Conservation (phyloP, 2,888 invertebrate genomes). For the Teleiodes luculella region DNA sequence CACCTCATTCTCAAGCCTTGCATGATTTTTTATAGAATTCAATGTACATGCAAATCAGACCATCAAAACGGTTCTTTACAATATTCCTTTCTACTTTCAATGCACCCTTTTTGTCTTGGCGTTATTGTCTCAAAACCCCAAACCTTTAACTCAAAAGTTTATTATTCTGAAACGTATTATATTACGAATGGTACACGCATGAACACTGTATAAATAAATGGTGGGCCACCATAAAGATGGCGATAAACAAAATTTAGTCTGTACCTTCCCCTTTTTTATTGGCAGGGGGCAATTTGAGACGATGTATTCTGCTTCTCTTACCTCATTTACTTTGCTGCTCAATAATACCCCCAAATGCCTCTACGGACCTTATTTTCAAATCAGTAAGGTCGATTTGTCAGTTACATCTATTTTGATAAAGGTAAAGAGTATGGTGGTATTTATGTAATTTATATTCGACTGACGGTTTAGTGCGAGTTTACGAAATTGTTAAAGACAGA, state of each 20-base stretch:
- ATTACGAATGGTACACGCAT: constrained; percentile 67
- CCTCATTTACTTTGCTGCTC: constrained; percentile 29
- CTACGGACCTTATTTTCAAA: constrained; percentile 23
- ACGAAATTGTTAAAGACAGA: constrained; percentile 78
- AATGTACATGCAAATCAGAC: constrained; percentile 3
- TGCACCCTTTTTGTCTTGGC: not conserved
- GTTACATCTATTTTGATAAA: constrained; percentile 17
- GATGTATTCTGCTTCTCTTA: constrained; percentile 65
- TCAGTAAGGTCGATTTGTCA: constrained; percentile 15
- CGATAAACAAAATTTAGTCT: constrained; percentile 76
- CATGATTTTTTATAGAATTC: not conserved
- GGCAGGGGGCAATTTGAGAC: constrained; percentile 75
- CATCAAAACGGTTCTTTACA: not conserved
- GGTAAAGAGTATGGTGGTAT: constrained; percentile 36
- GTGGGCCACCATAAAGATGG: constrained; percentile 72
- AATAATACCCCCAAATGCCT: constrained; percentile 18
- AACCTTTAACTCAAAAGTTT: constrained; percentile 53
- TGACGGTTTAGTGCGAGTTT: constrained; percentile 74
- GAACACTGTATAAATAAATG: constrained; percentile 71
- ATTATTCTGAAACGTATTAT: constrained; percentile 64
- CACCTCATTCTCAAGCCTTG: not conserved
- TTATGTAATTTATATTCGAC: constrained; percentile 70
- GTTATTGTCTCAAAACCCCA: constrained; percentile 6
- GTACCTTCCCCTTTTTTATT: constrained; percentile 74
- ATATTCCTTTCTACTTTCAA: not conserved